Base-by-base conservation (phyloP, 1,140 invertebrate species). In the Vollenhovia emeryi region DNA sequence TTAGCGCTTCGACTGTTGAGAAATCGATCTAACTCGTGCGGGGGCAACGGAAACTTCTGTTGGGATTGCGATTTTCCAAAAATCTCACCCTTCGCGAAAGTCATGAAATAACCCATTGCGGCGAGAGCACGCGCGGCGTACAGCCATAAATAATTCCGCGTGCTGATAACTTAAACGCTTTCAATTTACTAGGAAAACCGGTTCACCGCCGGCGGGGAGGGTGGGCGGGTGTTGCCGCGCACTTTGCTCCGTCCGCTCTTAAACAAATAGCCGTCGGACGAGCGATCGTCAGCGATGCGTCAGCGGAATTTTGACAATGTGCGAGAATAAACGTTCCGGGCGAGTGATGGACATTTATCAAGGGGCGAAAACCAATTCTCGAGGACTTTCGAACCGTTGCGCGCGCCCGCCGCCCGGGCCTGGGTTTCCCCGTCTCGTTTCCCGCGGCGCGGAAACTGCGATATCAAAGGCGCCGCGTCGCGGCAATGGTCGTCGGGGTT, bases 331-430 rank as follows among this genome's bases (percentile, higher is more conserved):
- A 82, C 50, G 78, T 24, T 80, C 33, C 59, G 24, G 50, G 50
- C 45, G 55, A 82, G 24, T 73, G 78, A 57, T 24, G 78, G 78
- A 59, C 78, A 71, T 80, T 82, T 57, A 82, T 82, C 66, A 82
- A 73, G 66, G 18, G 50, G 5, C 8, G 43, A 82, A 73, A 73
- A 82, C 18, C 78, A 82, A 82, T 71, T 82, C 66, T 73, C 78
- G 78, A 80, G 78, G 36, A 80, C 64, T 69, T 71, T 40, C 21
- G 48, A 43, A 40, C n/a, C 24, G 21, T 62, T 62, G 9, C n/a
- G 24, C 57, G 27, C 27, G 59, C 8, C 9, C n/a, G 52, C 8
- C 50, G 15, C 18, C 5, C 48, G 6, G 36, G 36, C 48, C 18
- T 33, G 33, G 45, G 45, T n/a, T n/a, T n/a, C n/a, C n/a, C n/a